phyloP scores from a whole-genome alignment of 1,140 invertebrate species.

The Nasonia longicornis region DNA sequence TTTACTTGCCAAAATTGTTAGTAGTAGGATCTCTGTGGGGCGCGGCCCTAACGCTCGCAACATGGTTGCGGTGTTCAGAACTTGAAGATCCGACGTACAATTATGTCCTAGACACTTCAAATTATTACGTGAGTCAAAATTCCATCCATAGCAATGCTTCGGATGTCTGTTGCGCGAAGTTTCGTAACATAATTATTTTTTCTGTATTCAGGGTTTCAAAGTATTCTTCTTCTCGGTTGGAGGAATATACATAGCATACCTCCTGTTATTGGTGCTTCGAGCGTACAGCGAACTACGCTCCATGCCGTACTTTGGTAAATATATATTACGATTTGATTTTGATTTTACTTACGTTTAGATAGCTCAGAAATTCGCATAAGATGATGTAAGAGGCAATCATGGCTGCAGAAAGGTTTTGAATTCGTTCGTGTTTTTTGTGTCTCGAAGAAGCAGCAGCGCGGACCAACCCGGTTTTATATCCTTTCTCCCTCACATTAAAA shows the following conservation, averaged over 20 bases:
- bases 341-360: not conserved
- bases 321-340: constrained; percentile 4
- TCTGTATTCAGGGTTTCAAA: constrained; percentile 80
- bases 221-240: constrained; percentile 90
- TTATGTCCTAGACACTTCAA: constrained; percentile 87
- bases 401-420: not conserved
- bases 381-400: not conserved
- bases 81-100: constrained; percentile 93
- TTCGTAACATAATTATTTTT: constrained; percentile 9
- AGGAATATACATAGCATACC: constrained; percentile 87
- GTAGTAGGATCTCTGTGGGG: constrained; percentile 91
- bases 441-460: not conserved
- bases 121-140: constrained; percentile 82
- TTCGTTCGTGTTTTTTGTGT: not conserved
- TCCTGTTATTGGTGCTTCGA: constrained; percentile 85
- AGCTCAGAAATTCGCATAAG: not conserved
- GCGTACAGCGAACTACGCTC: constrained; percentile 94
- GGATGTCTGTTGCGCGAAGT: not conserved
- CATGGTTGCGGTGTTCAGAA: constrained; percentile 92
- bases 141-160: not conserved
- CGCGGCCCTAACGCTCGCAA: constrained; percentile 84
- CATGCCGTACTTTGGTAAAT: constrained; percentile 96
- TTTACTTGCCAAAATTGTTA: constrained; percentile 92
- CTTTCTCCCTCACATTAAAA: not conserved
- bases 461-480: constrained; percentile 8